phyloP scores from a whole-genome alignment of 2,797 vertebrate species.

The Sebastes oblongus region DNA sequence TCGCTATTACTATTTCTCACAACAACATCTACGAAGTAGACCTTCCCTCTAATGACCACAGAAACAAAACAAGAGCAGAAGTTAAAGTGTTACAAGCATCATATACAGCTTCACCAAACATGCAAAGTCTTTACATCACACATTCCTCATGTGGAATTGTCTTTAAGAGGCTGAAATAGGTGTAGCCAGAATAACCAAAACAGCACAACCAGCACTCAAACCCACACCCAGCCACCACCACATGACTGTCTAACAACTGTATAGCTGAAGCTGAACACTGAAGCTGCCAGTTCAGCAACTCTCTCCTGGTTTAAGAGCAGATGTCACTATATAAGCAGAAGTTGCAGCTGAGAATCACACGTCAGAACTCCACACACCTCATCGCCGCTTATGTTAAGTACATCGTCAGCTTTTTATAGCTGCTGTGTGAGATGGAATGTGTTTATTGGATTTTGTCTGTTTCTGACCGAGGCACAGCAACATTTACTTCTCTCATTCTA shows the following conservation, averaged over 20 bases:
- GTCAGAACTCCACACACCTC: constrained; percentile 38
- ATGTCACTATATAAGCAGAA: constrained; percentile 27
- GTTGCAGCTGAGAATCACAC: constrained; percentile 37
- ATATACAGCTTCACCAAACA: not conserved
- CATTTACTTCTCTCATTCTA: not conserved
- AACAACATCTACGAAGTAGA: not conserved
- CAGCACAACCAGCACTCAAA: not conserved
- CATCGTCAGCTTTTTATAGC: constrained; percentile 26
- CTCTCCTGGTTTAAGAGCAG: not conserved
- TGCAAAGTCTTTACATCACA: not conserved
- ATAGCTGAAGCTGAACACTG: constrained; percentile 2
- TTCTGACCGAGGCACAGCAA: not conserved
- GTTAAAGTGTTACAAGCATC: not conserved
- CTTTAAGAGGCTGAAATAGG: not conserved
- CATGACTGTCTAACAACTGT: constrained; percentile 13
- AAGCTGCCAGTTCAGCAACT: constrained; percentile 7
- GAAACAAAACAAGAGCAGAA: not conserved
- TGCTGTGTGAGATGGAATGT: constrained; percentile 34
- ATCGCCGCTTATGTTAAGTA: not conserved
- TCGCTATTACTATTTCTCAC: not conserved
- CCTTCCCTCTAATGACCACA: not conserved
- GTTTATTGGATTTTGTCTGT: constrained; percentile 37
- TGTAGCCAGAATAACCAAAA: not conserved
- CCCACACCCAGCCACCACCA: not conserved
- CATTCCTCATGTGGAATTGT: not conserved